Conservation (phyloP, 1,140 invertebrate genomes). For the Onthophagus taurus region DNA sequence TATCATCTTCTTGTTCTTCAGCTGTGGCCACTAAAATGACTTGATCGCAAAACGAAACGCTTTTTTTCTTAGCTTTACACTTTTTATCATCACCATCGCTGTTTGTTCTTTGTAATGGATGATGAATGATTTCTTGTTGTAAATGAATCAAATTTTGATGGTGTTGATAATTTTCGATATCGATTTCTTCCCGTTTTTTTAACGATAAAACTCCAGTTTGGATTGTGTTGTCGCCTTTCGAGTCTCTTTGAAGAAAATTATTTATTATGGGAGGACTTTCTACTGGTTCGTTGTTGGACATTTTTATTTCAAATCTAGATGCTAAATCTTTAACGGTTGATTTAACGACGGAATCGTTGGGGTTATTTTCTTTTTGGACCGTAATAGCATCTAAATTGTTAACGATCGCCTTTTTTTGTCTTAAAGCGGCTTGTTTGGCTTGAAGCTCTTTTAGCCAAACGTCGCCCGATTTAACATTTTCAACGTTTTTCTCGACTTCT, state of each 20-base stretch:
- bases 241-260: constrained; percentile 6
- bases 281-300: not conserved
- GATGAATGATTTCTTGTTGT: constrained; percentile 38
- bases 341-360: constrained; percentile 3
- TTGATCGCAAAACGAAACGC: constrained; percentile 88
- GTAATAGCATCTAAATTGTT: not conserved
- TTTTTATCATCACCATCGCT: constrained; percentile 14
- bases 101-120: not conserved
- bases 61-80: constrained; percentile 74
- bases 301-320: constrained; percentile 59
- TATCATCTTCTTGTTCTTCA: constrained; percentile 81
- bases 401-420: constrained; percentile 43
- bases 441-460: constrained; percentile 70
- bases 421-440: constrained; percentile 61
- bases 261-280: constrained; percentile 17
- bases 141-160: constrained; percentile 44
- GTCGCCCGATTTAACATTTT: constrained; percentile 41
- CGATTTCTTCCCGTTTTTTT: constrained; percentile 24
- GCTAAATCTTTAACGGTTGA: constrained; percentile 67
- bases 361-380: constrained; percentile 5
- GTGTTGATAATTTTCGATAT: constrained; percentile 42
- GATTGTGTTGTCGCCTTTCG: constrained; percentile 14
- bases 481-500: constrained; percentile 17
- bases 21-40: constrained; percentile 85
- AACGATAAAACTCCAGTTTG: constrained; percentile 20